phyloP scores from a whole-genome alignment of 1,140 invertebrate genomes.

The Penaeus chinensis region DNA sequence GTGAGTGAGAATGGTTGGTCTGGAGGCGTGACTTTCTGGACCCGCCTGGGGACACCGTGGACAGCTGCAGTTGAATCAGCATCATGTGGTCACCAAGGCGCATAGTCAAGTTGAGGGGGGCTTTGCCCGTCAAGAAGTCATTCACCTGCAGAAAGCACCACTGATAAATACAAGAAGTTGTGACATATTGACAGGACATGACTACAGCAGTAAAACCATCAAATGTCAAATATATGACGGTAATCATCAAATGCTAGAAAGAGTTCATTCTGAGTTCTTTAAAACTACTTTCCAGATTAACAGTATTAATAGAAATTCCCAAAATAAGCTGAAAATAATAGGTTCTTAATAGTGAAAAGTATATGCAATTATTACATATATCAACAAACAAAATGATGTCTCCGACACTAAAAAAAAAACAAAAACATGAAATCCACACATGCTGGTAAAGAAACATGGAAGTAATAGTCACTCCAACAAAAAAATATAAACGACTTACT shows the following conservation, averaged over 20 bases:
- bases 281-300: no score
- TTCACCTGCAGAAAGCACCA: constrained; percentile 76
- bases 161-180: not conserved
- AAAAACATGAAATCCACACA: no score
- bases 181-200: no score
- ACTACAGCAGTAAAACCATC: no score
- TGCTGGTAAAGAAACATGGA: not conserved
- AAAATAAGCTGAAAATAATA: not conserved
- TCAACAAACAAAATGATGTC: not conserved
- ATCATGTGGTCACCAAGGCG: constrained; percentile 95
- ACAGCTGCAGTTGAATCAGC: constrained; percentile 93
- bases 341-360: not conserved
- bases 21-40: constrained; percentile 59
- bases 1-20: constrained; percentile 60
- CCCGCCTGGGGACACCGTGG: constrained; percentile 76
- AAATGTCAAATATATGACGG: no score
- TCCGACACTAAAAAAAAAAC: no score
- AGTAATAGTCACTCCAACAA: not conserved
- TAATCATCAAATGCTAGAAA: no score
- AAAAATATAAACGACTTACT: constrained; percentile 67
- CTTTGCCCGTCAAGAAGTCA: constrained; percentile 93
- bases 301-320: not conserved
- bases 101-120: constrained; percentile 93
- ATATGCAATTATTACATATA: not conserved
- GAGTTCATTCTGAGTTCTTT: no score